Base-by-base conservation (phyloP, 1,140 invertebrate species). In the Eumaeus atala region DNA sequence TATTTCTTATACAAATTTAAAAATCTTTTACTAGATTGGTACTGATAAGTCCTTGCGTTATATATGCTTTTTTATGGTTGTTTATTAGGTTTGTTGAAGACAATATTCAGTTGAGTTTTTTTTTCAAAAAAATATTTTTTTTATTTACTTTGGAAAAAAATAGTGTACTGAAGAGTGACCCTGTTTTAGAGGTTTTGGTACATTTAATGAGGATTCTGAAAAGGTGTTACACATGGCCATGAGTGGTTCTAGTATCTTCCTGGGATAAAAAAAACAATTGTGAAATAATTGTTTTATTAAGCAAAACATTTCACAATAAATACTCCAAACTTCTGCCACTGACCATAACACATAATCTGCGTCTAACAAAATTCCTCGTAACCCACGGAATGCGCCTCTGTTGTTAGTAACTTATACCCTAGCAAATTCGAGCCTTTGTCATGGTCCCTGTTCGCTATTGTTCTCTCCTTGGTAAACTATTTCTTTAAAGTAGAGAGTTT, bases 371-470 rank as follows among this genome's bases (percentile, higher is more conserved):
- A 51, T 36, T 51, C 34, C 49, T 51, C 34, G 49, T 37, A 35
- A 51, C 28, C 34, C 28, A 11, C 48, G 9, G 48, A 49, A 49
- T 37, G 53, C 44, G 37, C 35, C 6, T 49, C 21, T 49, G 48
- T n/a, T n/a, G 11, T 40, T 52, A 9, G 21, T 42, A 33, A 52
- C n/a, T 52, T 52, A 16, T 38, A 52, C 9, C 11, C 37, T 42
- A 52, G 37, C 51, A 42, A 57, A 51, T 18, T 57, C 48, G 49
- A 57, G 38, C 44, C 53, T 58, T 53, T 58, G 42, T n/a, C 51
- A 42, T 52, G 53, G 44, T 58, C 53, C 48, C 55, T 55, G 47
- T 55, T 53, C 50, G 51, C 17, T 61, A 8, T 57, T 53, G 44
- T 48, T 60, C 1, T 61, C 53, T 51, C 33, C 50, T 47, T 44